These are phyloP conservation scores for Rhizomys pruinosus DNA, from an alignment of 2,113 vertebrate species.

Conservation along the genomic window DNA sequence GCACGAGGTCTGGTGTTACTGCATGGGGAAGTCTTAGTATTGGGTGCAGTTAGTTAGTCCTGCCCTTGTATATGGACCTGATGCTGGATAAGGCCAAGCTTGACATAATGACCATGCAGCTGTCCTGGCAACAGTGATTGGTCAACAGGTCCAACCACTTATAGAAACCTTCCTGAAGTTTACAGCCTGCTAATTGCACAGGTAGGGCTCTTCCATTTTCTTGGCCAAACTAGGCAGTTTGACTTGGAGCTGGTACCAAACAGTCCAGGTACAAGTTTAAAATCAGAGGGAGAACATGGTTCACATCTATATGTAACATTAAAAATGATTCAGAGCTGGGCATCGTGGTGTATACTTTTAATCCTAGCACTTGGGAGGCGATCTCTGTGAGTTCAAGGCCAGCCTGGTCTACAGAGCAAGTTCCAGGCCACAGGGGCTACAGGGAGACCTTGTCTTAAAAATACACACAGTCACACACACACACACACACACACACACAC, in stretches of 20 bases:
- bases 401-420: too few species aligned
- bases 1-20: background rate
- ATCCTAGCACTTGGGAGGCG: too few species aligned
- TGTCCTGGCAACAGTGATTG: constrained; percentile 42
- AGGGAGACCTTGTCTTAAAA: too few species aligned
- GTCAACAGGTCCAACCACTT: constrained; percentile 48
- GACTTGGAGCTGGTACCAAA: background rate
- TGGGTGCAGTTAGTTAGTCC: background rate
- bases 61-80: background rate
- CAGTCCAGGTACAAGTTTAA: background rate
- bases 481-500: too few species aligned
- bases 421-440: too few species aligned
- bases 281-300: background rate
- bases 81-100: background rate
- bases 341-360: too few species aligned
- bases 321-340: constrained; percentile 18
- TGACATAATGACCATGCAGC: constrained; percentile 23
- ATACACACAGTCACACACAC: too few species aligned
- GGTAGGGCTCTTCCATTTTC: constrained; percentile 18
- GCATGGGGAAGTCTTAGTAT: background rate
- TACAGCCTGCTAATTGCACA: background rate
- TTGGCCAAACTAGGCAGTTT: background rate
- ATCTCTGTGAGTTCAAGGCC: too few species aligned
- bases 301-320: background rate
- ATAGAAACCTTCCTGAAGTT: constrained; percentile 11